Percentiles rank a stretch among this genome's conserved stretches.
phyloP scores from a whole-genome alignment of 1,140 invertebrate genomes.

The Reticulitermes speratus region DNA sequence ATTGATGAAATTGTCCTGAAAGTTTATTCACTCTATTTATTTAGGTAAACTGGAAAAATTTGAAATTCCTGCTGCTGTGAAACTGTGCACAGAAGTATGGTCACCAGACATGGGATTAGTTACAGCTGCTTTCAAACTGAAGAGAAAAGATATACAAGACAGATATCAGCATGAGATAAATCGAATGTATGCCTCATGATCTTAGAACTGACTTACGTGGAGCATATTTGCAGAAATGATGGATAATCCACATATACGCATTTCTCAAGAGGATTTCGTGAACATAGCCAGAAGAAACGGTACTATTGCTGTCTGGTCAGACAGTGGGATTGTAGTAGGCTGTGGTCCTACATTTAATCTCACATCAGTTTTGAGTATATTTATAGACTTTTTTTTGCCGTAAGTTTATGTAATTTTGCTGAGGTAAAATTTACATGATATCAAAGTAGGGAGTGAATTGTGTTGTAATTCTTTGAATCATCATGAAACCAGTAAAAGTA shows the following conservation, averaged over 20 bases:
- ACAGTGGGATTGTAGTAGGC: neutral
- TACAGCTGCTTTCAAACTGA: slow-evolving; percentile 96
- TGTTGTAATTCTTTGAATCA: neutral
- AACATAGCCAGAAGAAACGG: neutral
- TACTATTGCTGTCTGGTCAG: neutral
- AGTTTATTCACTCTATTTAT: slow-evolving; percentile 33
- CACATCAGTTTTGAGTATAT: neutral
- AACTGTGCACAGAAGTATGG: slow-evolving; percentile 88
- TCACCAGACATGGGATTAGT: slow-evolving; percentile 95
- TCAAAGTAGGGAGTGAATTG: neutral
- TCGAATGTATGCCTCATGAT: slow-evolving; percentile 89
- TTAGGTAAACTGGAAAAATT: slow-evolving; percentile 81
- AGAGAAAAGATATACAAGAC: slow-evolving; percentile 92
- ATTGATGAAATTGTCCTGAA: neutral
- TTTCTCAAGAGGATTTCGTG: neutral
- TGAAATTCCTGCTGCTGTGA: slow-evolving; percentile 90
- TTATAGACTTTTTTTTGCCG: neutral
- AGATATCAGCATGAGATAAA: slow-evolving; percentile 88
- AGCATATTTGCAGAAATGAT: neutral
- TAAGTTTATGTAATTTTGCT: neutral
- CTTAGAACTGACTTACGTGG: neutral
- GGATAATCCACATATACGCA: neutral
- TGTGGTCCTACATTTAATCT: neutral
- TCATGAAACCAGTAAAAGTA: neutral
- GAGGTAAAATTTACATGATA: neutral